A percentile compares a stretch with the other conserved stretches of the same genome.
phyloP scores from a whole-genome alignment of 2,113 vertebrate species.

The Rhinoderma darwinii region DNA sequence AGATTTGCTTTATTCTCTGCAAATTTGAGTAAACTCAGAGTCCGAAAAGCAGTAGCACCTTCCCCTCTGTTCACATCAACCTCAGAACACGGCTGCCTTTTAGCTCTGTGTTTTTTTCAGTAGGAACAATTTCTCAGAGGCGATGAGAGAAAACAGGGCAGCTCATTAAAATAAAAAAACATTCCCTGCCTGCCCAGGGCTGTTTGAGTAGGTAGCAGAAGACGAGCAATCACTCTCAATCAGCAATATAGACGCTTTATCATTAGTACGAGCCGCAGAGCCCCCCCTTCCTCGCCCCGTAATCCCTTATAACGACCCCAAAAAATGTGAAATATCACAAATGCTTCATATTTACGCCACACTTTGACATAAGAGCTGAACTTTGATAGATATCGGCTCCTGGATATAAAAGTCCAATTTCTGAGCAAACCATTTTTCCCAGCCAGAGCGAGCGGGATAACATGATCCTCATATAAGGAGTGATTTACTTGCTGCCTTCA shows the following conservation, averaged over 20 bases:
- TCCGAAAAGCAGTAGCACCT: neutral
- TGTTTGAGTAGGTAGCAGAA: slow-evolving; percentile 44
- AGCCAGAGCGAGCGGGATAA: neutral
- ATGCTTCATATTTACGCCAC: neutral
- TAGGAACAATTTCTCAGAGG: slow-evolving; percentile 22
- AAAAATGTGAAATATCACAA: neutral
- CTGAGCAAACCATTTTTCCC: neutral
- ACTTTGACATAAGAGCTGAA: neutral
- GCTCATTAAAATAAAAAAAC: slow-evolving; percentile 42
- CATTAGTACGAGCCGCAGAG: neutral
- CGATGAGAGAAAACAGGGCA: slow-evolving; percentile 23
- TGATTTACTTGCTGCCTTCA: slow-evolving; percentile 11
- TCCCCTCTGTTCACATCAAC: neutral
- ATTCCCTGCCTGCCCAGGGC: neutral
- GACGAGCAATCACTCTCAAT: slow-evolving; percentile 33
- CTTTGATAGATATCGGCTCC: neutral
- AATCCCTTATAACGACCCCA: slow-evolving; percentile 3
- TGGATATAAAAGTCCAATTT: slow-evolving; percentile 4
- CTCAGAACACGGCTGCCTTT: neutral
- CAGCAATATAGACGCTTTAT: slow-evolving; percentile 15
- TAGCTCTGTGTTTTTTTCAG: slow-evolving; percentile 17
- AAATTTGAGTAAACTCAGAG: neutral
- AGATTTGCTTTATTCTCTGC: neutral
- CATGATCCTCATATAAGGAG: slow-evolving; percentile 36
- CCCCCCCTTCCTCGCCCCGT: neutral